phyloP scores from a whole-genome alignment of 2,113 vertebrate genomes.

The Nyctereutes procyonoides region DNA sequence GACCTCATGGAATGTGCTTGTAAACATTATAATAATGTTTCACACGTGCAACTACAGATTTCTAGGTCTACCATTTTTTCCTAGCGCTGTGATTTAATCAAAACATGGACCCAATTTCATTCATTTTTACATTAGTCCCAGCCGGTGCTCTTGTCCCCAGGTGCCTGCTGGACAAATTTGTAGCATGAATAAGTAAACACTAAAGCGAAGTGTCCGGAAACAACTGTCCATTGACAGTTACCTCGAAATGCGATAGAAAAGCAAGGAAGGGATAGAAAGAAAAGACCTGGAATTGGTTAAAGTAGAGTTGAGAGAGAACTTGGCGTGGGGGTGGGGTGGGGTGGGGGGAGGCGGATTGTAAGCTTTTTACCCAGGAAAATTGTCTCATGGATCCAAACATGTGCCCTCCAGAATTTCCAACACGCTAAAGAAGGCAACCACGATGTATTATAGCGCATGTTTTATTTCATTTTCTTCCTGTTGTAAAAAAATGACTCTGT shows the following conservation, averaged over 20 bases:
- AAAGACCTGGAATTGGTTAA: neutral
- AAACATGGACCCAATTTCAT: neutral
- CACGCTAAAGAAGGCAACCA: neutral
- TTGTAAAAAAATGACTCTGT: conserved; percentile 73
- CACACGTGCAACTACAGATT: neutral
- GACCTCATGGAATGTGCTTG: neutral
- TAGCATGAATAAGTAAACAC: neutral
- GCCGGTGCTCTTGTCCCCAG: neutral
- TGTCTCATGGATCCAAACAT: neutral
- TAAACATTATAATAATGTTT: neutral
- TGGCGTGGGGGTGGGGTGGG: no score
- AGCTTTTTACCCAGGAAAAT: conserved; percentile 15
- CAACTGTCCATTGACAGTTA: neutral
- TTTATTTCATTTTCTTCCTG: conserved; percentile 75
- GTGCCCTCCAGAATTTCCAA: conserved; percentile 42
- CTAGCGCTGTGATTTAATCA: neutral
- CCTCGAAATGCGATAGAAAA: neutral
- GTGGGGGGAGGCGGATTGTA: neutral
- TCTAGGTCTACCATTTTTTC: neutral
- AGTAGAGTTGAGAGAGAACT: neutral
- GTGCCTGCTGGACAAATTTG: neutral
- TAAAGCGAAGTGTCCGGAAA: neutral
- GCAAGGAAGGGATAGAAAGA: neutral
- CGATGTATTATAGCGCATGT: neutral
- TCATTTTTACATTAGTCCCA: neutral